Conservation (phyloP, 2,797 vertebrate species). For the Naso thynnoides region DNA sequence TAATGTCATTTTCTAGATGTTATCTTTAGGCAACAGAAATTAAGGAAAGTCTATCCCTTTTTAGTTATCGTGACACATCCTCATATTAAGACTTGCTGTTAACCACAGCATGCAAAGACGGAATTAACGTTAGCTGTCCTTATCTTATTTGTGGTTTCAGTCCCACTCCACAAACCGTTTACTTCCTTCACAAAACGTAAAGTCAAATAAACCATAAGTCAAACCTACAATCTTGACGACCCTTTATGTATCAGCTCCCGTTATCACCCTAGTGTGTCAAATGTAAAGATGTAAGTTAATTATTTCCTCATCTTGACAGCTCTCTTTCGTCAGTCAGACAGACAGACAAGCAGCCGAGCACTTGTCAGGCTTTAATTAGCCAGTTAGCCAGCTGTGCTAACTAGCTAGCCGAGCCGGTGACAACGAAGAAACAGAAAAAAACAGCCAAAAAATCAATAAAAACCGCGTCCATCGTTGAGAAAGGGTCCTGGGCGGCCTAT, state of each 20-base stretch:
- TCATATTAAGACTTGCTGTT: neutral
- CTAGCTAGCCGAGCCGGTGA: conserved; percentile 33
- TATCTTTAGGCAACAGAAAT: neutral
- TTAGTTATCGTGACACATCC: neutral
- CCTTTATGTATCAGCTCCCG: neutral
- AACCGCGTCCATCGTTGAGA: conserved; percentile 24
- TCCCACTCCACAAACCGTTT: conserved; percentile 1
- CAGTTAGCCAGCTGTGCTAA: conserved; percentile 63
- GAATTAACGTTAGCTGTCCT: neutral
- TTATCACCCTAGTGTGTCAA: neutral
- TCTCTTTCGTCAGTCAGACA: conserved; percentile 34
- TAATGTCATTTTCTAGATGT: neutral
- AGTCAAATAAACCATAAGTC: neutral
- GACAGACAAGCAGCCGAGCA: conserved; percentile 32
- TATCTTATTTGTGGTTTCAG: neutral
- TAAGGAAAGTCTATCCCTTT: neutral
- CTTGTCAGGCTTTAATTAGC: conserved; percentile 62
- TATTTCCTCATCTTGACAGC: conserved; percentile 57
- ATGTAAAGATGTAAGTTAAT: conserved; percentile 35
- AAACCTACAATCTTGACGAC: neutral
- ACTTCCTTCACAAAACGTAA: conserved; percentile 6
- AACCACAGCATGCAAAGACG: neutral
- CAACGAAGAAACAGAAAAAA: neutral
- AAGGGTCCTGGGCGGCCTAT: neutral
- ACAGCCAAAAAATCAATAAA: conserved; percentile 11